Base-by-base conservation (phyloP, 2,113 vertebrate genomes). In the Psilopsiagon aurifrons region DNA sequence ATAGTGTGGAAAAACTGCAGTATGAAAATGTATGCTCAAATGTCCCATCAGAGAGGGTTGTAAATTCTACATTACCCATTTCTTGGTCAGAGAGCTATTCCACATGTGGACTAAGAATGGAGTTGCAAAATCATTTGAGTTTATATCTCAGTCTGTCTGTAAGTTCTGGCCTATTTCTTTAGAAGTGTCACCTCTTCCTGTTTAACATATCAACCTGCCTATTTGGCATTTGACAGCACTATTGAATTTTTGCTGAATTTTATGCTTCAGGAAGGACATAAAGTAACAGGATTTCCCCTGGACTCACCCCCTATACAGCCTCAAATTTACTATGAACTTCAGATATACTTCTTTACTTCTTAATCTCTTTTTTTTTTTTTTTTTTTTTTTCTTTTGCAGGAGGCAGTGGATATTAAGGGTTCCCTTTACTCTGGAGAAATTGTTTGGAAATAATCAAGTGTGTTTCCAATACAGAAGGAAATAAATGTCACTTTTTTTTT, bases 221-320 rank as follows among this genome's bases (percentile, higher is more conserved):
- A 88, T 97, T 95, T 97, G 94, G 88, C 78, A 88, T 93, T 97
- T 97, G 89, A 93, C 91, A 95, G 46, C 17, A 62, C 41, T 96
- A 95, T 91, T 96, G 91, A 87, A 95, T 97, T 97, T 97, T 97
- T 97, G 52, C 66, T 97, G 95, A 96, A 97, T 96, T 97, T 97
- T 97, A 96, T 96, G 82, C 92, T 97, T 96, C 85, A 75, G 35
- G 75, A 93, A 91, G 92, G 92, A 95, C 86, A 95, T 94, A 94
- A 98, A 96, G 90, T 83, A 96, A 31, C 70, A 96, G 41, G 22
- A 93, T 97, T 97, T 92, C 92, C 83, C 82, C 24, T 86, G 88
- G 82, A 82, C 4, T 91, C 29, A 5, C 81, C 76, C 20, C 23
- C 29, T 90, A 71, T 46, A 46, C 44, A 46, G 47, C 55, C 49